Evolutionary conservation across 2,113 vertebrate genomes (phyloP).

Genomic region (Talpa occidentalis): DNA sequence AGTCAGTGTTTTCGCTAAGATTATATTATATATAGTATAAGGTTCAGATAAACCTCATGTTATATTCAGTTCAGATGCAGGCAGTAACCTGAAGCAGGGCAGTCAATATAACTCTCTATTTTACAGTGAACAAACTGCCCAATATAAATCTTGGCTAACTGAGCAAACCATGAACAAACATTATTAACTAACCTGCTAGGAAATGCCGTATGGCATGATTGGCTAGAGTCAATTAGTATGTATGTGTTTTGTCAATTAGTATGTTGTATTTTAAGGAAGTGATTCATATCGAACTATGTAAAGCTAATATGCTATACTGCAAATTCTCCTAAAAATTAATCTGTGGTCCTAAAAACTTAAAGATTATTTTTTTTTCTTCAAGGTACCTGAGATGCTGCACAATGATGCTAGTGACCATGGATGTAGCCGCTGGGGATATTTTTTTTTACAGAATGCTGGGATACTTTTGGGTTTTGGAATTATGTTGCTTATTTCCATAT

Average conservation of each 20-base stretch:
- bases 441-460: slow-evolving; percentile 97
- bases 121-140: not conserved
- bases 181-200: slow-evolving; percentile 19
- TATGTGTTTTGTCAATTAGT: not conserved
- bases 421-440: slow-evolving; percentile 97
- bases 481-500: slow-evolving; percentile 97
- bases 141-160: not conserved
- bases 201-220: not conserved
- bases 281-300: not conserved
- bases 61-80: not conserved
- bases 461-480: slow-evolving; percentile 97
- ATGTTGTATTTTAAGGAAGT: not conserved
- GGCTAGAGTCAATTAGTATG: not conserved
- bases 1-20: not conserved
- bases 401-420: slow-evolving; percentile 97
- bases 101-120: not conserved
- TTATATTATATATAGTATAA: not conserved
- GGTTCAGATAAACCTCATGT: not conserved
- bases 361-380: not conserved
- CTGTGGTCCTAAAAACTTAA: not conserved
- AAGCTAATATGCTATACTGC: not conserved
- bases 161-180: not conserved
- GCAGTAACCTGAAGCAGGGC: not conserved
- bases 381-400: slow-evolving; percentile 99
- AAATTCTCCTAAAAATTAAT: slow-evolving; percentile 13